Evolutionary conservation across 1,140 invertebrate species (phyloP).

Genomic region (Caenorhabditis inopinata): DNA sequence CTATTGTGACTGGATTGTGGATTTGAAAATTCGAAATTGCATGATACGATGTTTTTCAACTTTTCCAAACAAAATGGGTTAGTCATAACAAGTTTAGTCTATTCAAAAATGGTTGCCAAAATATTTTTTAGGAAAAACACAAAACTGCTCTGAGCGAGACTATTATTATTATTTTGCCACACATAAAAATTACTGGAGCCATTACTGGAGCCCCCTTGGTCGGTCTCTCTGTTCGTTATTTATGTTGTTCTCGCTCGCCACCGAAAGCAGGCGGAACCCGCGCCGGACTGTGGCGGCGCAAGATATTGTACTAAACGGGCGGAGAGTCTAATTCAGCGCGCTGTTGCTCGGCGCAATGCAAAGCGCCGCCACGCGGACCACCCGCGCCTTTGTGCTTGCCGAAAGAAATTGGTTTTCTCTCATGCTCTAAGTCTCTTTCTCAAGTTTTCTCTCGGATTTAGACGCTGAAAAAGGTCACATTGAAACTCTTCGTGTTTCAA

Average conservation of each 20-base stretch:
- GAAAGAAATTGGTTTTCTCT: constrained; percentile 8
- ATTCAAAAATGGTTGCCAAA: not conserved
- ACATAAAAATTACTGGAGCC: constrained; percentile 19
- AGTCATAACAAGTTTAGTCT: too few species aligned
- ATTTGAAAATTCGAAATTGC: too few species aligned
- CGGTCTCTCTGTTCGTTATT: not conserved
- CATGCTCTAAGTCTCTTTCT: not conserved
- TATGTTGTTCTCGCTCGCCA: not conserved
- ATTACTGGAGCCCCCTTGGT: not conserved
- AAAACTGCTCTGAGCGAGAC: too few species aligned
- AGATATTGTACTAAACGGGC: constrained; percentile 26
- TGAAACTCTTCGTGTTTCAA: too few species aligned
- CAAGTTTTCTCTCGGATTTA: not conserved
- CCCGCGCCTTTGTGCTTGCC: constrained; percentile 24
- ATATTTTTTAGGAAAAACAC: too few species aligned
- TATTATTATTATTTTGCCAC: too few species aligned
- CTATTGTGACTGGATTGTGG: too few species aligned
- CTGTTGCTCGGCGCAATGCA: not conserved
- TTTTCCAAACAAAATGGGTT: too few species aligned
- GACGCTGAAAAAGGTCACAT: too few species aligned
- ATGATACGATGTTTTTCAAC: too few species aligned
- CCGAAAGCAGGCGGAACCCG: not conserved
- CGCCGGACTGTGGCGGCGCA: not conserved
- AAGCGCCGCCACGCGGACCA: not conserved
- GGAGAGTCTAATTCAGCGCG: not conserved